Percentiles rank a stretch among this genome's conserved stretches.
phyloP scores from a whole-genome alignment of 2,797 vertebrate genomes.

The Poecilia gillii region DNA sequence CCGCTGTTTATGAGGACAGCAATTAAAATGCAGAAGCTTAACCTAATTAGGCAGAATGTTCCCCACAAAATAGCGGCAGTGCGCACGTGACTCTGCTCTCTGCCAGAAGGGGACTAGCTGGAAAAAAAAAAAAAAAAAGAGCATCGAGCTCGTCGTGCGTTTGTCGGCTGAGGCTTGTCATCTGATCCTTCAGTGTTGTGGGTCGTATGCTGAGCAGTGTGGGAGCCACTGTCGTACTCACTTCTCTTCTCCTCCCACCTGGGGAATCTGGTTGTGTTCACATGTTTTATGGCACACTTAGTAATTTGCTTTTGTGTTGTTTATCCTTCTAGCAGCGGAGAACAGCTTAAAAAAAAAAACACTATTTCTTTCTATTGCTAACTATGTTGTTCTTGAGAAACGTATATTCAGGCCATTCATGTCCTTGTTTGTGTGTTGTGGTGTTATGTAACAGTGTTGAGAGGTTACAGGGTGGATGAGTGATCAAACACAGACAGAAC shows the following conservation, averaged over 20 bases:
- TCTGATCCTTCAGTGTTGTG: conserved; percentile 53
- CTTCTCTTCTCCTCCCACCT: conserved; percentile 35
- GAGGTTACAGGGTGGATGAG: conserved; percentile 45
- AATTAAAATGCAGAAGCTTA: conserved; percentile 10
- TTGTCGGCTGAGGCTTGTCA: conserved; percentile 56
- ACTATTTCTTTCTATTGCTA: neutral
- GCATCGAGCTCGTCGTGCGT: conserved; percentile 5
- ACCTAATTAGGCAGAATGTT: conserved; percentile 11
- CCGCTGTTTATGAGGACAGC: neutral
- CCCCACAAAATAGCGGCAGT: conserved; percentile 10
- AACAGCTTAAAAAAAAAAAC: neutral
- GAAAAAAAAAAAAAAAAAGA: neutral
- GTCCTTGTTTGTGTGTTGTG: conserved; percentile 45
- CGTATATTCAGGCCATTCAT: neutral
- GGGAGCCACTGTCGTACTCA: conserved; percentile 58
- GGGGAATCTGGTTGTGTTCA: conserved; percentile 23
- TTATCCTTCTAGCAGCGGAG: conserved; percentile 8
- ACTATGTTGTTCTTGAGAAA: conserved; percentile 8
- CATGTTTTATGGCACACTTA: conserved; percentile 1
- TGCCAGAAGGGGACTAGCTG: conserved; percentile 22
- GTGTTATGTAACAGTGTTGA: conserved; percentile 60
- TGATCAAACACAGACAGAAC: conserved; percentile 41
- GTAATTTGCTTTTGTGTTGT: conserved; percentile 1
- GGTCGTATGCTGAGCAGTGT: conserved; percentile 47
- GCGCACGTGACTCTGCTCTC: conserved; percentile 45